Evolutionary conservation across 2,797 vertebrate genomes (phyloP), one percentile per base, ranked within the genome.

Genomic region (Meda fulgida): DNA sequence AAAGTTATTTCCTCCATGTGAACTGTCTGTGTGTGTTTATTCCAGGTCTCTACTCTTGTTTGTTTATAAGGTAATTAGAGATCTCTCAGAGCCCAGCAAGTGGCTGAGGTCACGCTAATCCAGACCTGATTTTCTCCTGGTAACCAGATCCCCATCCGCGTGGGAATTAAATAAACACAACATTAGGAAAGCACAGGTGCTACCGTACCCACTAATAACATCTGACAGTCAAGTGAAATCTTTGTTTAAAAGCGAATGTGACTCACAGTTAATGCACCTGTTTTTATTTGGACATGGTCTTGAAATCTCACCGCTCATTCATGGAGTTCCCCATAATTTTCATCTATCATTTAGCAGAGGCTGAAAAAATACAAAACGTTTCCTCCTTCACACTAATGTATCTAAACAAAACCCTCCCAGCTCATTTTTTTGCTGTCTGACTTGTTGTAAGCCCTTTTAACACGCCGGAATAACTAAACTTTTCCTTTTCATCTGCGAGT

Each of bases 81-180:
- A 63, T 80, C 60, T 77, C 36, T 38, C 26, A 60, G 29, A 55
- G 10, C 76, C 75, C 83, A 73, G 63, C 43, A 13, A 48, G 83
- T 67, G 81, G 89, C 91, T 92, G 89, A 93, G 94, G 93, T 94
- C 94, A 94, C 90, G 90, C 89, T 92, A 93, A 93, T 93, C 89
- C 91, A 86, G 82, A 91, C 92, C 91, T 94, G 88, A 87, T 91
- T 92, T 86, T 92, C 89, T 85, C 87, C 86, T 65, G 71, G 93
- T 93, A 93, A 93, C 90, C 82, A 51, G 89, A 94, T 92, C 91
- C 14, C 89, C 84, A 87, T 92, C 89, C 83, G 87, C 86, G 66
- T 83, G 80, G 77, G 86, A 93, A 91, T 91, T 71, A 83, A 89
- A 80, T 85, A 83, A 85, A 80, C 78, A 51, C 13, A 53, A 78